Evolutionary conservation across 2,113 vertebrate genomes (phyloP), one percentile per base, ranked within the genome.

Genomic region (Taurulus bubalis): DNA sequence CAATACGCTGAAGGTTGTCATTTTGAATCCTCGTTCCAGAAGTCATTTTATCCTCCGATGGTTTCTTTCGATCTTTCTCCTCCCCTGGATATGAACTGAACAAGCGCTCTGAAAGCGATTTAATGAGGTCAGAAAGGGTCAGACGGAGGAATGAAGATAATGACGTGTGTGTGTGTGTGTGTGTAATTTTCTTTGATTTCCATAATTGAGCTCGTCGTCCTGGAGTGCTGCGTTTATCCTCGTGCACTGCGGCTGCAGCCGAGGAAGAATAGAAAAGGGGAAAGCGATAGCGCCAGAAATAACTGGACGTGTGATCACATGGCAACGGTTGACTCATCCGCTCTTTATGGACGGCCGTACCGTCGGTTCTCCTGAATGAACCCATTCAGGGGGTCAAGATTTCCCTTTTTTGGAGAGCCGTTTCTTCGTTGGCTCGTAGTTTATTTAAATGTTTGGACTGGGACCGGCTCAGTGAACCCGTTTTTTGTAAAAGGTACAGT

Each of bases 111-210:
- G 20, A 75, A 71, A 49, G 68, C 11, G 59, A 75, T 56, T 11
- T 26, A 26, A 42, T 15, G 69, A 77, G 15, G 47, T n/a, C 8
- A 32, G 36, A 53, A 30, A 3, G 15, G 60, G 40, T 45, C 32
- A 40, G 72, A 40, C 36, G 45, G 47, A 79, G 58, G 69, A 71
- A 64, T 72, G 69, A 67, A 47, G 6, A 24, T 77, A 83, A 86
- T 81, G 36, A 80, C 42, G 5, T 51, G 42, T 16, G 42, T 45
- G 14, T 45, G 42, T 45, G 5, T 51, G 42, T 16, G 42, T 45
- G 14, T 45, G 42, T 45, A 15, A 16, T 81, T 63, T 30, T 0
- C 18, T 80, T 62, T 67, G 40, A 73, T 62, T 77, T 71, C 58
- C 62, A 62, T 85, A 71, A 77, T 36, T 55, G 45, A 66, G 45